Evolutionary conservation across 2,888 invertebrate species (phyloP).

Genomic region (Chrysomela aeneicollis): DNA sequence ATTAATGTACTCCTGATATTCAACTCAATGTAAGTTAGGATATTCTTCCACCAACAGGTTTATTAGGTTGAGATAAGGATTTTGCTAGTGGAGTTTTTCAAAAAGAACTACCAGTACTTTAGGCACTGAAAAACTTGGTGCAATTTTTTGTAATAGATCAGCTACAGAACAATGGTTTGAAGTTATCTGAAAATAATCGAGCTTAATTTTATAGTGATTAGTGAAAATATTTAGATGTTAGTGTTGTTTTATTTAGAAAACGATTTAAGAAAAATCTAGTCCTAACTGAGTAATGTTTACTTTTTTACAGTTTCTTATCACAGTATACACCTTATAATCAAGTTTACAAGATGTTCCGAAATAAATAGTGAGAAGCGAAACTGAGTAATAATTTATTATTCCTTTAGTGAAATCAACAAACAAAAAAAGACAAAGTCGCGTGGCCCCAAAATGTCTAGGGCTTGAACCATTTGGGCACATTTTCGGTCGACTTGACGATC

Average conservation of each 20-base stretch:
- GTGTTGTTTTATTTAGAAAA: background rate
- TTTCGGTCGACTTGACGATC: constrained; percentile 48
- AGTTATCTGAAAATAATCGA: background rate
- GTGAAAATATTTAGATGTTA: background rate
- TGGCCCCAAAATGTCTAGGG: constrained; percentile 29
- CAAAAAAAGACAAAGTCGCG: background rate
- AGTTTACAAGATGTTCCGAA: background rate
- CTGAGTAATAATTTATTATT: constrained; percentile 7
- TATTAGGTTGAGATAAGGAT: no score
- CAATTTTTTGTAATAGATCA: no score
- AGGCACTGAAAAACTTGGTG: no score
- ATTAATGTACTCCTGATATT: background rate
- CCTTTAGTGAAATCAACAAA: background rate
- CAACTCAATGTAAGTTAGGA: background rate
- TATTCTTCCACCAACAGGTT: background rate
- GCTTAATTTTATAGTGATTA: background rate
- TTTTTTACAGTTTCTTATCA: background rate
- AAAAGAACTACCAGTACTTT: no score
- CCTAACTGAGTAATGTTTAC: background rate
- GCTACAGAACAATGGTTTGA: background rate
- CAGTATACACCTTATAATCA: background rate
- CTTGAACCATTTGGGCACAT: constrained; percentile 61
- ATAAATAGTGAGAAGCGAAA: background rate
- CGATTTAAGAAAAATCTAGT: background rate
- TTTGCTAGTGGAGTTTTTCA: no score